Evolutionary conservation across 2,797 vertebrate species (phyloP).

Genomic region (Rhadinocentrus ornatus): DNA sequence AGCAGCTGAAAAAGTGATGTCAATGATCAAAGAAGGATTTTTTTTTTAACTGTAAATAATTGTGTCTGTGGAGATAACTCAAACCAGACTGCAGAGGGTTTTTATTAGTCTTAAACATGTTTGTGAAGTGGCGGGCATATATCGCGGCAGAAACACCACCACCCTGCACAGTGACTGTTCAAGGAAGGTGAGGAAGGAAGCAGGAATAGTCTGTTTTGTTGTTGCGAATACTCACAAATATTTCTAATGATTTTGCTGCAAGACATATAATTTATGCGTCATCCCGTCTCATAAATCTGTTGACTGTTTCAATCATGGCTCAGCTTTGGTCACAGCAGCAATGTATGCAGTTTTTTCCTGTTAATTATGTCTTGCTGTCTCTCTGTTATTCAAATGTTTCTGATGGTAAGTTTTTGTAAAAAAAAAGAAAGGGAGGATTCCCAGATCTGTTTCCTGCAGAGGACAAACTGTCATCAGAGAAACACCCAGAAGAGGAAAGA

Average conservation of each 20-base stretch:
- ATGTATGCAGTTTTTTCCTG: neutral
- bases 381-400: neutral
- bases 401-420: neutral
- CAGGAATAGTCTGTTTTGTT: slow-evolving; percentile 55
- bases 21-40: neutral
- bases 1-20: neutral
- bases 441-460: slow-evolving; percentile 61
- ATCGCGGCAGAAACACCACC: slow-evolving; percentile 14
- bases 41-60: neutral
- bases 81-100: neutral
- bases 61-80: neutral
- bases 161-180: slow-evolving; percentile 10
- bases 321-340: neutral
- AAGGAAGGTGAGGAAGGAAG: slow-evolving; percentile 61
- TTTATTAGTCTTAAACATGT: slow-evolving; percentile 4
- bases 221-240: slow-evolving; percentile 23
- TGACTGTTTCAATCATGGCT: neutral
- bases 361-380: neutral
- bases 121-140: neutral
- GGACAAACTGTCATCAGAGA: slow-evolving; percentile 56
- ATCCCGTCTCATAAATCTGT: neutral
- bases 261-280: neutral
- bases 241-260: slow-evolving; percentile 7
- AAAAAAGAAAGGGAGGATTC: slow-evolving; percentile 22
- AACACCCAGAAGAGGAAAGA: slow-evolving; percentile 42